Conservation (phyloP, 2,888 invertebrate species). For the Maniola hyperantus region DNA sequence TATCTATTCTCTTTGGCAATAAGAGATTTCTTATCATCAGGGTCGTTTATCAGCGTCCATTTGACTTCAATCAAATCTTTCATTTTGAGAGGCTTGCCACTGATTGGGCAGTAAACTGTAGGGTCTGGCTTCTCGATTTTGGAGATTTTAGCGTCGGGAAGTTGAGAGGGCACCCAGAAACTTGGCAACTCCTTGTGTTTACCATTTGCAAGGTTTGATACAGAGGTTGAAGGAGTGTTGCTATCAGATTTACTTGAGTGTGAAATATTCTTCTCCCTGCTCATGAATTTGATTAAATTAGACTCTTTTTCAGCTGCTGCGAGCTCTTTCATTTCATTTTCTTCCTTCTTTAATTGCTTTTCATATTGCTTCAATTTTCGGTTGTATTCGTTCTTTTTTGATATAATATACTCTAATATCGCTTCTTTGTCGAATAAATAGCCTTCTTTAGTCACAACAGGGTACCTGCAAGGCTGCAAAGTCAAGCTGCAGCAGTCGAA, state of each 20-base stretch:
- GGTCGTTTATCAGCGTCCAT: slow-evolving; percentile 95
- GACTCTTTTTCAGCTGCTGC: slow-evolving; percentile 88
- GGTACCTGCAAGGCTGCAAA: slow-evolving; percentile 97
- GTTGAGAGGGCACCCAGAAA: slow-evolving; percentile 98
- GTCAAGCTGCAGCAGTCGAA: slow-evolving; percentile 99
- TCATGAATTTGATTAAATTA: slow-evolving; percentile 90
- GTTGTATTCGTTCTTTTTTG: slow-evolving; percentile 95
- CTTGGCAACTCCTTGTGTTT: slow-evolving; percentile 93
- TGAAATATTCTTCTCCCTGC: slow-evolving; percentile 90
- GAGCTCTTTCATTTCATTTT: slow-evolving; percentile 86
- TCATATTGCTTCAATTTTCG: slow-evolving; percentile 96
- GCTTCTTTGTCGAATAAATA: slow-evolving; percentile 98
- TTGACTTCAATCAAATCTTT: slow-evolving; percentile 97
- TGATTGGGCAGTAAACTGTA: slow-evolving; percentile 72
- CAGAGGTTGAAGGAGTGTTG: slow-evolving; percentile 70
- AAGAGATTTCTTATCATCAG: slow-evolving; percentile 92
- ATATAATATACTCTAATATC: slow-evolving; percentile 95
- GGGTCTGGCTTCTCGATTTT: slow-evolving; percentile 77
- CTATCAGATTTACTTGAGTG: slow-evolving; percentile 55
- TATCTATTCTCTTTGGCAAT: slow-evolving; percentile 96
- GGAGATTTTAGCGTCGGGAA: slow-evolving; percentile 90
- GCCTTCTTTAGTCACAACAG: slow-evolving; percentile 93
- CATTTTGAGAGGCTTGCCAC: slow-evolving; percentile 90
- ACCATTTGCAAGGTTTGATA: slow-evolving; percentile 91
- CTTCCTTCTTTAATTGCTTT: slow-evolving; percentile 90